Percentiles rank a stretch among this genome's conserved stretches.
Conservation (phyloP, 2,113 vertebrate genomes). For the Larimichthys crocea region DNA sequence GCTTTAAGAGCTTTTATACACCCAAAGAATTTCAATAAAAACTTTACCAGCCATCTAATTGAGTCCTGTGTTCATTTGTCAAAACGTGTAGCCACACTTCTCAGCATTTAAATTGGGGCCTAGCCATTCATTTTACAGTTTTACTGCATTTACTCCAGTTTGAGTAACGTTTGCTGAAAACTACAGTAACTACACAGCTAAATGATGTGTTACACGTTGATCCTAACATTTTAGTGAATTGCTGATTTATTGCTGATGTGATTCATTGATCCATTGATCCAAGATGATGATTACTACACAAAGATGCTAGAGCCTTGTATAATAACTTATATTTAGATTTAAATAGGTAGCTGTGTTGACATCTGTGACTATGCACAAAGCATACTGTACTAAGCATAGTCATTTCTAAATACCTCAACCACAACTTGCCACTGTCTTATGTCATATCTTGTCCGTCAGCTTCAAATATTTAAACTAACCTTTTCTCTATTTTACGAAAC, state of each 20-base stretch:
- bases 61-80: no score
- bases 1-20: no score
- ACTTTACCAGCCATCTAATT: no score
- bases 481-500: not conserved
- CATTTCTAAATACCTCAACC: not conserved
- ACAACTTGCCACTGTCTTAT: not conserved
- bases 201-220: not conserved
- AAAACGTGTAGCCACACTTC: no score
- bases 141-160: not conserved
- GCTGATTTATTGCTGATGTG: not conserved
- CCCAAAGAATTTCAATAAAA: no score
- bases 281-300: not conserved
- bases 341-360: not conserved
- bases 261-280: not conserved
- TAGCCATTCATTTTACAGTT: no score
- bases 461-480: not conserved
- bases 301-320: not conserved
- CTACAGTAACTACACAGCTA: not conserved
- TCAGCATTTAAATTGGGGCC: no score
- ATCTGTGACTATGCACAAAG: no score
- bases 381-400: not conserved
- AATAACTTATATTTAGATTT: not conserved
- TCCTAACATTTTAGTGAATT: no score
- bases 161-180: not conserved
- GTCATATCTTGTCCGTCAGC: not conserved